A percentile compares a stretch with the other conserved stretches of the same genome.
Evolutionary conservation across 2,113 vertebrate genomes (phyloP).

Genomic region (Calypte anna): DNA sequence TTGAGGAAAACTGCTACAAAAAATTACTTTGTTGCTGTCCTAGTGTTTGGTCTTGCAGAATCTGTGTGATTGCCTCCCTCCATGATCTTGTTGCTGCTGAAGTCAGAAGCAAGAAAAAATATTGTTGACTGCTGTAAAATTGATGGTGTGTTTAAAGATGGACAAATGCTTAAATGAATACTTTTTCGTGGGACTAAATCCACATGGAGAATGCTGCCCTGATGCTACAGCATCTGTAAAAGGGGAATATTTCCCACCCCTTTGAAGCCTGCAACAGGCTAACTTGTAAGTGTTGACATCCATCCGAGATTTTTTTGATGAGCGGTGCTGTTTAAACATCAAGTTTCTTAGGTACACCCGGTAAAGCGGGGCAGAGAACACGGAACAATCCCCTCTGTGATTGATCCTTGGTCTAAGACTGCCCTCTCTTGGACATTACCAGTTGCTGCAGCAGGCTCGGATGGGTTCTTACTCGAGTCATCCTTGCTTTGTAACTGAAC

Average conservation of each 20-base stretch:
- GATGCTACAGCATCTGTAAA: neutral
- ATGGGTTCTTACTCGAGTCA: neutral
- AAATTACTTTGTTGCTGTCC: neutral
- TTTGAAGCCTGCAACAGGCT: neutral
- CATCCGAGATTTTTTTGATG: neutral
- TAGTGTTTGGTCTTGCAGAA: neutral
- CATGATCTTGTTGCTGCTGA: neutral
- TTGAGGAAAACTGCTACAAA: neutral
- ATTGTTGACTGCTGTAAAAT: neutral
- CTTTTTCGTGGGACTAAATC: neutral
- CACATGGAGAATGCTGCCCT: neutral
- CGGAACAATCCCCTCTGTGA: neutral
- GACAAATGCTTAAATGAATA: neutral
- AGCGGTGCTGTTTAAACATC: neutral
- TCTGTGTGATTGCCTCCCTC: neutral
- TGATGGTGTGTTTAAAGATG: neutral
- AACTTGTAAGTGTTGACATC: neutral
- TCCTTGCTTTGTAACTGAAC: neutral
- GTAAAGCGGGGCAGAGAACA: neutral
- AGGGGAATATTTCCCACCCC: neutral
- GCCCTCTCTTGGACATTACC: constrained; percentile 49
- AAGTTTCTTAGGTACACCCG: accelerated
- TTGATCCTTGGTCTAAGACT: neutral
- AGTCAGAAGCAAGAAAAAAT: neutral
- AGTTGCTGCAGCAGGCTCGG: neutral